Evolutionary conservation across 2,113 vertebrate species (phyloP).

Genomic region (Malurus elegans): DNA sequence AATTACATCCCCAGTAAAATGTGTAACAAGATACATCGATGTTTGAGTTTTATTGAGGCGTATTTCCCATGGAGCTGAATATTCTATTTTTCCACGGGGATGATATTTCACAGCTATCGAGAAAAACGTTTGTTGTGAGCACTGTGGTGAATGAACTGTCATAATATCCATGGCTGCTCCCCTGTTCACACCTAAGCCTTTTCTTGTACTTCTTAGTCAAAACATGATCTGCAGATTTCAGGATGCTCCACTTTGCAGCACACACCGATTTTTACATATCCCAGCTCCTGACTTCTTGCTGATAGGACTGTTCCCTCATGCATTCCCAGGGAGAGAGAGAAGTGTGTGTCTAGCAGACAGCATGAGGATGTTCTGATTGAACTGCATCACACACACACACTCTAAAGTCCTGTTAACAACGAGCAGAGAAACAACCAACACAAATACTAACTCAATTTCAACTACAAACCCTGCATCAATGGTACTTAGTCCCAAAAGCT

Average conservation of each 20-base stretch:
- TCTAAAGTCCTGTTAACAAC: rapidly evolving
- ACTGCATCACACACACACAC: not conserved
- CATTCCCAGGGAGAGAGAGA: not conserved
- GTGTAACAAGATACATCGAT: not conserved
- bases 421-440: not conserved
- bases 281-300: not conserved
- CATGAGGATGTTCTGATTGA: not conserved
- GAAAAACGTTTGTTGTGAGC: not conserved
- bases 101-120: not conserved
- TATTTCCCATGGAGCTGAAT: not conserved
- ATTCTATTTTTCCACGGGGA: not conserved
- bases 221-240: not conserved
- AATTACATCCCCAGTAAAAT: not conserved
- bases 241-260: not conserved
- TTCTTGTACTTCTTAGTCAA: not conserved
- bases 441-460: not conserved
- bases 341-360: not conserved
- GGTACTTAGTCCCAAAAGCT: not conserved
- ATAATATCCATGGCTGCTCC: not conserved
- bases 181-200: not conserved
- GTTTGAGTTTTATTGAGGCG: not conserved
- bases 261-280: not conserved
- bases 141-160: not conserved
- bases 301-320: not conserved
- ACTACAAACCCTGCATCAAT: not conserved